Conservation (phyloP, 2,888 invertebrate genomes). For the Silvanus unidentatus region DNA sequence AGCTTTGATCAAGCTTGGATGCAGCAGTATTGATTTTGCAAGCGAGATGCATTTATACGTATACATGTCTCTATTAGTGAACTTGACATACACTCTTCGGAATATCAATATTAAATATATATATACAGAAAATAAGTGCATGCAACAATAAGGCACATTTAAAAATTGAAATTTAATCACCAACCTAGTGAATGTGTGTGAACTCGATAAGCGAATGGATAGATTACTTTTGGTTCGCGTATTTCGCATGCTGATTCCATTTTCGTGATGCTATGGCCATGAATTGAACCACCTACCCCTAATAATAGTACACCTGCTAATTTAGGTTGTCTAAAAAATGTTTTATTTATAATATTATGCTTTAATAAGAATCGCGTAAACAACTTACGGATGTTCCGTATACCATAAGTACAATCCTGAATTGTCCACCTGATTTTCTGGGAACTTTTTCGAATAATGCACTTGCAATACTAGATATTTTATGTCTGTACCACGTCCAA, state of each 20-base stretch:
- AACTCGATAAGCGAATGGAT: conserved; percentile 93
- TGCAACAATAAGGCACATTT: background rate
- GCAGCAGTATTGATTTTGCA: conserved; percentile 3
- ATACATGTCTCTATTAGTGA: background rate
- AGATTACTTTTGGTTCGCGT: conserved; percentile 71
- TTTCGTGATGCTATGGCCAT: conserved; percentile 62
- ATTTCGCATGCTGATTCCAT: conserved; percentile 90
- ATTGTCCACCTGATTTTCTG: conserved; percentile 55
- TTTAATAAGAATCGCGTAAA: too few relatives aligned
- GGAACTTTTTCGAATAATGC: conserved; percentile 42
- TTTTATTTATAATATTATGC: conserved; percentile 1
- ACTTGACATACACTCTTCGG: conserved; percentile 1
- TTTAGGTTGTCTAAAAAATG: conserved; percentile 62
- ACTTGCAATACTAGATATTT: conserved; percentile 91
- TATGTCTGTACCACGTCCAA: conserved; percentile 76
- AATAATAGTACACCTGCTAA: conserved; percentile 87
- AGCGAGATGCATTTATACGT: conserved; percentile 2
- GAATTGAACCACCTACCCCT: conserved; percentile 79
- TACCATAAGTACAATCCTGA: conserved; percentile 80
- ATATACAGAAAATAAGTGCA: background rate
- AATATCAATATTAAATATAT: conserved; percentile 3
- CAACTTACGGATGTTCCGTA: conserved; percentile 63
- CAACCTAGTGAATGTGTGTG: conserved; percentile 87
- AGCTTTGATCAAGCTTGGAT: background rate
- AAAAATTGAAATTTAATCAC: conserved; percentile 12